Conservation (phyloP, 2,888 invertebrate genomes). For the Elmis aenea region DNA sequence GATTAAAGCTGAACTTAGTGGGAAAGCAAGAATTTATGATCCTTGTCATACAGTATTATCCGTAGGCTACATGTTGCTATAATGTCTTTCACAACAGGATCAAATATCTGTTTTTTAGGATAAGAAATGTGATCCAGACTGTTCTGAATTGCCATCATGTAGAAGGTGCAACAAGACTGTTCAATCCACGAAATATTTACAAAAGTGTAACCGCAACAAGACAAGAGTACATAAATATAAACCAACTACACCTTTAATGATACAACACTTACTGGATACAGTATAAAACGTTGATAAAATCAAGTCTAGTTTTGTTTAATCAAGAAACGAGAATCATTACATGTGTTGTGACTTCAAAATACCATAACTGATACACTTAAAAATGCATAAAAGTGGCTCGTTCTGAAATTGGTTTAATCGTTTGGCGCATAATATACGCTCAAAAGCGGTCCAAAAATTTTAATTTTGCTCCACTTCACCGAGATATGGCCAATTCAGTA, state of each 20-base stretch:
- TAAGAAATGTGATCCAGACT: conserved; percentile 22
- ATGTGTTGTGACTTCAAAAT: too few relatives aligned
- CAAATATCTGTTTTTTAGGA: conserved; percentile 25
- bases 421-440: conserved; percentile 13
- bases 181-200: conserved; percentile 22
- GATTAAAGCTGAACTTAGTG: conserved; percentile 48
- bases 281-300: too few relatives aligned
- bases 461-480: too few relatives aligned
- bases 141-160: conserved; percentile 12
- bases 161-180: conserved; percentile 18
- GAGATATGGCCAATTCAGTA: too few relatives aligned
- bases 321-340: too few relatives aligned
- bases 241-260: conserved; percentile 35
- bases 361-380: too few relatives aligned
- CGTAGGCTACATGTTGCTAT: too few relatives aligned
- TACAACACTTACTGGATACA: conserved; percentile 39
- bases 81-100: too few relatives aligned
- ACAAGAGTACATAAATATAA: conserved; percentile 22
- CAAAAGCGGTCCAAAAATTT: too few relatives aligned
- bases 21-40: conserved; percentile 43
- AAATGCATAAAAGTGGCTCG: too few relatives aligned
- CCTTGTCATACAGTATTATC: conserved; percentile 9
- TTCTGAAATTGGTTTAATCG: too few relatives aligned
- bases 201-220: conserved; percentile 29
- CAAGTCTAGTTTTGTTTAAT: too few relatives aligned